A percentile compares a stretch with the other conserved stretches of the same genome.
Evolutionary conservation across 2,888 invertebrate species (phyloP).

Genomic region (Mythimna impura): DNA sequence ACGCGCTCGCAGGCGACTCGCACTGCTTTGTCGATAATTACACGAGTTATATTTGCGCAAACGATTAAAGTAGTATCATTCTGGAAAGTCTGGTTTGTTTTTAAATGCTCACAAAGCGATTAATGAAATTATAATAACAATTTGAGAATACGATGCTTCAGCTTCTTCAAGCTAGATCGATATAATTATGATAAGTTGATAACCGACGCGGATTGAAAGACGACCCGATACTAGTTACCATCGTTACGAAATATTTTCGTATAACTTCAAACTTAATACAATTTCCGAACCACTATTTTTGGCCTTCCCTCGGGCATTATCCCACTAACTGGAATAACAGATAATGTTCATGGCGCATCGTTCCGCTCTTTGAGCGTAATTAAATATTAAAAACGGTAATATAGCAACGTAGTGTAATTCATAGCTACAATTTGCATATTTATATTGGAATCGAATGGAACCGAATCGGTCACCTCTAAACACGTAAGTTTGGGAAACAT

Average conservation of each 20-base stretch:
- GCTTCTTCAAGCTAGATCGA: neutral
- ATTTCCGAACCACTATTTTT: conserved; percentile 45
- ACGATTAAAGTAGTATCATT: conserved; percentile 27
- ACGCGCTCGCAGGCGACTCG: conserved; percentile 69
- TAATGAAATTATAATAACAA: conserved; percentile 6
- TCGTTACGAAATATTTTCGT: neutral
- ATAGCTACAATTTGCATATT: conserved; percentile 48
- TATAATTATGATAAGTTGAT: neutral
- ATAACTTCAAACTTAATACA: conserved; percentile 21
- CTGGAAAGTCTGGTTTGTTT: conserved; percentile 21
- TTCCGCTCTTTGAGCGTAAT: conserved; percentile 54
- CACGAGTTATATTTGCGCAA: conserved; percentile 50
- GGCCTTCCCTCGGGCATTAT: conserved; percentile 40
- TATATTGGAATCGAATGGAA: conserved; percentile 30
- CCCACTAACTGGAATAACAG: conserved; percentile 47
- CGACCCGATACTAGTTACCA: neutral
- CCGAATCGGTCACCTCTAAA: conserved; percentile 24
- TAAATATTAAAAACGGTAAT: conserved; percentile 59
- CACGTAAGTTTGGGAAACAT: conserved; percentile 8
- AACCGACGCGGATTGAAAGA: conserved; percentile 13
- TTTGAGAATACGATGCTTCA: neutral
- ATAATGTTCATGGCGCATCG: conserved; percentile 50
- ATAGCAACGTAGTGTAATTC: conserved; percentile 43
- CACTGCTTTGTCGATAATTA: conserved; percentile 64
- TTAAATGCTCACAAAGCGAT: neutral